phyloP scores from a whole-genome alignment of 2,797 vertebrate species.

The Leptodactylus fallax region DNA sequence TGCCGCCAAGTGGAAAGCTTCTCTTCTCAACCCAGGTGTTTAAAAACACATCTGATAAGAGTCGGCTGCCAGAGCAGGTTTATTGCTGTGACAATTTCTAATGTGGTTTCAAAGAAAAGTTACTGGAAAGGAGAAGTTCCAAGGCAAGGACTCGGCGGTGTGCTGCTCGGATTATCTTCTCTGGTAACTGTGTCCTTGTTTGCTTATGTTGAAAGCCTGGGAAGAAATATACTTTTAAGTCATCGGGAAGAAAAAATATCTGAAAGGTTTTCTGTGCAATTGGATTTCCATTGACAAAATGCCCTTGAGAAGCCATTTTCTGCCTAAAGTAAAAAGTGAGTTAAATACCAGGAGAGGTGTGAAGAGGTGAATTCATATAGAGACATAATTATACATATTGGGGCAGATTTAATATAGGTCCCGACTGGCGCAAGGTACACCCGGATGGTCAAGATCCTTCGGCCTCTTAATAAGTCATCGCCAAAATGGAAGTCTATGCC shows the following conservation, averaged over 20 bases:
- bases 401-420: too few relatives aligned
- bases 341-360: not conserved
- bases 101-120: constrained; percentile 36
- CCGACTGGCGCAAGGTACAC: too few relatives aligned
- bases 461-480: too few relatives aligned
- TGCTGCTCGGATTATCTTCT: not conserved
- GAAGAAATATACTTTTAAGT: constrained; percentile 4
- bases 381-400: too few relatives aligned
- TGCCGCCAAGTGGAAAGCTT: constrained; percentile 19
- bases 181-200: not conserved
- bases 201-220: constrained; percentile 12
- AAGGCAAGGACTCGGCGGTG: not conserved
- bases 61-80: not conserved
- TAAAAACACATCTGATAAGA: constrained; percentile 41
- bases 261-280: constrained; percentile 16
- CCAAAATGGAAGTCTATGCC: too few relatives aligned
- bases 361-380: too few relatives aligned
- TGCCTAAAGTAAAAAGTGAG: constrained; percentile 9
- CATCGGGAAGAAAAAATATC: constrained; percentile 13
- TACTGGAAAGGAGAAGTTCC: constrained; percentile 19
- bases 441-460: too few relatives aligned
- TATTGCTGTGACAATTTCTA: constrained; percentile 29
- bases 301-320: constrained; percentile 29
- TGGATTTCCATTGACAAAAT: constrained; percentile 35
- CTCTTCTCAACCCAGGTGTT: constrained; percentile 22